Conservation (phyloP, 2,113 vertebrate genomes). For the Prunella fulvescens region DNA sequence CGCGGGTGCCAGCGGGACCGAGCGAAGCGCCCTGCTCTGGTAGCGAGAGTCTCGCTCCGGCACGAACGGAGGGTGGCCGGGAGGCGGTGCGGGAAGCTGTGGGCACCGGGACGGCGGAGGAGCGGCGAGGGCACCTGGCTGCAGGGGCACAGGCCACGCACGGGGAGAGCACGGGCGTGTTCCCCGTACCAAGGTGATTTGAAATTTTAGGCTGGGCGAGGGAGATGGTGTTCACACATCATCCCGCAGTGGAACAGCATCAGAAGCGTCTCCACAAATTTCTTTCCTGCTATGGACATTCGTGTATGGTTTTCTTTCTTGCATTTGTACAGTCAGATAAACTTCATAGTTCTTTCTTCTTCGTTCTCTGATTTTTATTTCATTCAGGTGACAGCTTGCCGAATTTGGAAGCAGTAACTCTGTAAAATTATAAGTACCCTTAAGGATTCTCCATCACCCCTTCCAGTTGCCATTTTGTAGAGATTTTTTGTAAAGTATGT, state of each 20-base stretch:
- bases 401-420: not conserved
- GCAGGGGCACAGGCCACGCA: not conserved
- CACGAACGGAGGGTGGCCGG: fast-evolving
- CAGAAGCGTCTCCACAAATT: not conserved
- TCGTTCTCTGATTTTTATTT: not conserved
- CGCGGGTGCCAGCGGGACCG: not conserved
- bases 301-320: not conserved
- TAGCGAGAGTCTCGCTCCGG: too few relatives aligned
- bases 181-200: too few relatives aligned
- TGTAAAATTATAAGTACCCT: not conserved
- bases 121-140: not conserved
- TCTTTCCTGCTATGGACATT: not conserved
- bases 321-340: not conserved
- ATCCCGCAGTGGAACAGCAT: not conserved
- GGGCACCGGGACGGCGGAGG: fast-evolving
- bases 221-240: fast-evolving
- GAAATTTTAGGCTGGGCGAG: not conserved
- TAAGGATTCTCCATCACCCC: not conserved
- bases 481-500: not conserved
- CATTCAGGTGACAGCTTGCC: not conserved
- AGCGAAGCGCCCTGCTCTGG: not conserved
- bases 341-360: not conserved
- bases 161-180: fast-evolving
- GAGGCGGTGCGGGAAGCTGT: not conserved
- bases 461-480: not conserved